Base-by-base conservation (phyloP, 2,113 vertebrate species). In the Dicaeum eximium region DNA sequence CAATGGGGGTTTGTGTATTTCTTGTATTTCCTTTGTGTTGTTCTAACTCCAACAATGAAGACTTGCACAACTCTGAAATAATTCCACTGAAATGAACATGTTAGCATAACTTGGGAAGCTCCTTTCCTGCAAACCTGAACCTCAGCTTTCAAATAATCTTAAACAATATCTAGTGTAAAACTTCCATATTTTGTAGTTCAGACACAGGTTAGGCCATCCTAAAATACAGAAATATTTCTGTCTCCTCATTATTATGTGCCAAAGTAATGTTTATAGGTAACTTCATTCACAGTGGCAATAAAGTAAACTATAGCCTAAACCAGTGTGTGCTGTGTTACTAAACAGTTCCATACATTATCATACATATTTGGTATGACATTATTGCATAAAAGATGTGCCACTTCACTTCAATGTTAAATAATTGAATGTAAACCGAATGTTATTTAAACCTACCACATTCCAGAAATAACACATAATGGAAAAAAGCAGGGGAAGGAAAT, bases 11-110 rank as follows among this genome's bases (percentile, higher is more conserved):
- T 65, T 58, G 8, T 37, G 15, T 38, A 35, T 61, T 80, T 67
- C 40, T 40, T 44, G 1, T 22, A 40, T 57, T 73, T 80, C 27
- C 9, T 65, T 18, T 35, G 10, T 9, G 40, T 11, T 25, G 8
- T 7, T 78, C 47, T 69, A 53, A 69, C 40, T 67, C 2, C 0
- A 24, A 35, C n/a, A 57, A 61, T 1, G 25, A 0, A 28, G 21
- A 37, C 19, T 38, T 79, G 24, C 35, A 51, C 20, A 56, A 12
- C 6, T 71, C 37, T 44, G 31, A 72, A 80, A 67, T 60, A 12
- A 67, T 16, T 31, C 53, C n/a, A 61, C 21, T 42, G 37, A 53
- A 75, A 57, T 20, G 16, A 61, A 19, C 27, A 12, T 0, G 5
- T 48, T 66, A 60, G 38, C 13, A 4, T 17, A 35, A 81, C 7